Evolutionary conservation across 2,797 vertebrate species (phyloP).

Genomic region (Falco novaeseelandiae): DNA sequence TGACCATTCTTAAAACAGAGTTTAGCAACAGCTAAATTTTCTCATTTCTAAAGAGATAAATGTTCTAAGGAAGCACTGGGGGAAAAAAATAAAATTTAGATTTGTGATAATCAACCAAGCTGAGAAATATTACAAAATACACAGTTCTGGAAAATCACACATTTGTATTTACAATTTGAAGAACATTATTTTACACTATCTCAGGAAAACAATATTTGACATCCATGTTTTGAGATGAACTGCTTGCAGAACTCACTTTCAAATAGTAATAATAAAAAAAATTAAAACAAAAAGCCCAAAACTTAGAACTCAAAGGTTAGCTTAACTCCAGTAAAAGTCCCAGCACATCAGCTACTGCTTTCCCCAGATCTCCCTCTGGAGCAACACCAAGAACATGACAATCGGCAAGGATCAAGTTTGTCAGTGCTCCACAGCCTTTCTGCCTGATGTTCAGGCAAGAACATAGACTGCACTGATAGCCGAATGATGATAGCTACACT

Average conservation of each 20-base stretch:
- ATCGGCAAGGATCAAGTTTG: not conserved
- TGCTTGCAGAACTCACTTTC: not conserved
- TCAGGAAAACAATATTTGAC: not conserved
- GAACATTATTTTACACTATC: not conserved
- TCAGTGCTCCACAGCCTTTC: not conserved
- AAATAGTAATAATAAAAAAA: not conserved
- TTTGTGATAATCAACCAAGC: not conserved
- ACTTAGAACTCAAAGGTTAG: not conserved
- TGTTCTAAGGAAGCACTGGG: not conserved
- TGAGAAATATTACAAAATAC: not conserved
- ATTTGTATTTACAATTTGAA: not conserved
- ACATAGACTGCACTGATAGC: not conserved
- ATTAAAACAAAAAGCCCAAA: not conserved
- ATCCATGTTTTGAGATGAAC: not conserved
- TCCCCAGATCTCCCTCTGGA: not conserved
- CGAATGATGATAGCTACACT: not conserved
- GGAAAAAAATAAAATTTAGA: not conserved
- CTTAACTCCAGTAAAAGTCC: not conserved
- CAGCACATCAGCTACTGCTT: not conserved
- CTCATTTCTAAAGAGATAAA: not conserved
- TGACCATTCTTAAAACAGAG: not conserved
- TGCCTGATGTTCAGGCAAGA: not conserved
- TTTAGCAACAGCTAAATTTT: not conserved
- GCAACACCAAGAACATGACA: not conserved
- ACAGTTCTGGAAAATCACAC: not conserved